phyloP scores from a whole-genome alignment of 2,113 vertebrate genomes.

The Chaetura pelagica region DNA sequence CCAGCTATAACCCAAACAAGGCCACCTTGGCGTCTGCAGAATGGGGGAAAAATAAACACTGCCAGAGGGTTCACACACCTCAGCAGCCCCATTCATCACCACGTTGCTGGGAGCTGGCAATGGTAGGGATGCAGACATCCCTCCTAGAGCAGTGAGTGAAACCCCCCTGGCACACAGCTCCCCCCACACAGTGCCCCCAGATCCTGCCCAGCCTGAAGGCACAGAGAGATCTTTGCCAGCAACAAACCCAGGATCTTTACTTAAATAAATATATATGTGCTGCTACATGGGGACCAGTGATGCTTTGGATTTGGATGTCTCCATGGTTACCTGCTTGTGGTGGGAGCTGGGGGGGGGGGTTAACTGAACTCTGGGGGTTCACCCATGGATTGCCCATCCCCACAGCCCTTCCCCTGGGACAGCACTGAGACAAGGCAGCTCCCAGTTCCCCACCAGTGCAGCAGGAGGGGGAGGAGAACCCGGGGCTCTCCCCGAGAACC shows the following conservation, averaged over 20 bases:
- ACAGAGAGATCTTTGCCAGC: rapidly evolving
- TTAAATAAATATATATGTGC: not conserved
- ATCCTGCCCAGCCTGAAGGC: not conserved
- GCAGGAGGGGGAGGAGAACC: not conserved
- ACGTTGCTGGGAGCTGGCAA: not conserved
- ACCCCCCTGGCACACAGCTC: not conserved
- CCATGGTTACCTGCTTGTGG: constrained; percentile 76
- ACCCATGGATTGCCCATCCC: not conserved
- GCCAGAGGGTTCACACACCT: not conserved
- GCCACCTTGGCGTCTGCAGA: rapidly evolving
- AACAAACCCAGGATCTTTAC: not conserved
- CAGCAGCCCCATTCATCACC: not conserved
- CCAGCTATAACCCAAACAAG: not conserved
- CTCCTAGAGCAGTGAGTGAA: not conserved
- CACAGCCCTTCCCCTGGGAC: not conserved
- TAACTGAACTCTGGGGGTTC: constrained; percentile 69
- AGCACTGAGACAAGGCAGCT: not conserved
- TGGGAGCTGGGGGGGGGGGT: constrained; percentile 59
- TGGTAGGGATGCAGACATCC: not conserved
- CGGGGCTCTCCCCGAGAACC: not conserved
- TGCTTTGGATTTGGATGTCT: constrained; percentile 65
- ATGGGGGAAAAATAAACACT: not conserved
- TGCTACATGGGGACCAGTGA: constrained; percentile 24
- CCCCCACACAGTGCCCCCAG: rapidly evolving
- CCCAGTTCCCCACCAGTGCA: not conserved